Evolutionary conservation across 2,113 vertebrate species (phyloP), one percentile per base, ranked within the genome.

Genomic region (Tor tambroides): DNA sequence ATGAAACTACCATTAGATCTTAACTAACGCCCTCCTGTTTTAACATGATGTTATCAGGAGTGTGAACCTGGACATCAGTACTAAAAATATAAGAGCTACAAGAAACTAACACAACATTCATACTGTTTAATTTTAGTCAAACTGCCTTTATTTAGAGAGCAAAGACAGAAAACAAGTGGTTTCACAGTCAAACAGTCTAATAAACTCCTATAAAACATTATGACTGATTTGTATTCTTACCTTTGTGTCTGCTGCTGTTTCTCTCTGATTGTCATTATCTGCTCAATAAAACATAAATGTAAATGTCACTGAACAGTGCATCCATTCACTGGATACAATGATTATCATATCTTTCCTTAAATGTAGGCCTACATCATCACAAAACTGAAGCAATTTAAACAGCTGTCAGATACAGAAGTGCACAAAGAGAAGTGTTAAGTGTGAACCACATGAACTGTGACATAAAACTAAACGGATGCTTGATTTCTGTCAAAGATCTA

Each of bases 201-300:
- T 38, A 35, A 38, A 32, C 28, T 32, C 15, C 5, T 32, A 69
- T 51, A 51, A 63, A 63, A 71, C 10, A 72, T 75, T 28, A 76
- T 32, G 30, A n/a, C 2, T 61, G 1, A 15, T 80, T 61, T n/a
- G 23, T 32, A 63, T 82, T 67, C 38, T 46, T 82, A 82, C 80
- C 80, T 11, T 28, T 65, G 38, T 65, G 59, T 28, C 26, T 11
- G 8, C 23, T 75, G 41, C 23, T 17, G 72, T 81, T 59, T 65
- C 79, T 46, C 2, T 67, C 21, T 80, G 32, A n/a, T 67, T 2
- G 8, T 12, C 32, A 63, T 61, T 80, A 41, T 82, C 80, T 46
- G 41, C n/a, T 82, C 28, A 23, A 80, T n/a, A 41, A 80, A 80
- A 80, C 26, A 46, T 46, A 46, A 46, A 28, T 46, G 41, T 76